Conservation (phyloP, 2,113 vertebrate genomes). For the Notothenia coriiceps region DNA sequence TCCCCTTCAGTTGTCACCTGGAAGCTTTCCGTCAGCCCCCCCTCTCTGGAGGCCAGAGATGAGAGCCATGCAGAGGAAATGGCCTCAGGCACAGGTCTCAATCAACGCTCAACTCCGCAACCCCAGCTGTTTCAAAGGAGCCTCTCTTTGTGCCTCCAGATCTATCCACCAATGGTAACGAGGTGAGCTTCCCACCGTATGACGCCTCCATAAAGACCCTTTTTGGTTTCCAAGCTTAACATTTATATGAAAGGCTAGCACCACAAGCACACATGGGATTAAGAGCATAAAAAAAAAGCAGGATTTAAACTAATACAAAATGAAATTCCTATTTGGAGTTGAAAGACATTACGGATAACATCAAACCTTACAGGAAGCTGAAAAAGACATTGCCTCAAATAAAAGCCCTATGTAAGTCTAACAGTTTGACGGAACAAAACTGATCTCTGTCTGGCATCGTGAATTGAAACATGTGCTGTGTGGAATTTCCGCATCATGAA, state of each 20-base stretch:
- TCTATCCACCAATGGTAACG: conserved; percentile 68
- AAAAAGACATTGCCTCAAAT: conserved; percentile 29
- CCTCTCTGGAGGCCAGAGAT: conserved; percentile 61
- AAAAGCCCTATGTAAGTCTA: conserved; percentile 34
- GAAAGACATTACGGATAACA: conserved; percentile 30
- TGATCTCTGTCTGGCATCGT: conserved; percentile 23
- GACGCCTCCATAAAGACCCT: conserved; percentile 58
- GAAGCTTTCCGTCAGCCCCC: conserved; percentile 67
- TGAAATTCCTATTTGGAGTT: conserved; percentile 37
- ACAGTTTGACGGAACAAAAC: conserved; percentile 35
- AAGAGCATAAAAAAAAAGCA: conserved; percentile 38
- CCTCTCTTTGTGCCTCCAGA: conserved; percentile 70
- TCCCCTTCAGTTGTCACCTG: conserved; percentile 67
- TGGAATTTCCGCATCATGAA: conserved; percentile 8
- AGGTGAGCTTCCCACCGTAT: conserved; percentile 68
- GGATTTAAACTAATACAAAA: conserved; percentile 57
- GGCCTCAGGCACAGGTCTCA: conserved; percentile 72
- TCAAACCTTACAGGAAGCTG: background rate
- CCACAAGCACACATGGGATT: conserved; percentile 53
- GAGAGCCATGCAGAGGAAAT: conserved; percentile 71
- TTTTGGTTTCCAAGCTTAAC: conserved; percentile 54
- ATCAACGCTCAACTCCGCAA: conserved; percentile 61
- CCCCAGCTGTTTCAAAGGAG: conserved; percentile 65
- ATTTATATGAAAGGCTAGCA: conserved; percentile 62
- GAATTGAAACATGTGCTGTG: conserved; percentile 11